Percentiles rank a stretch among this genome's conserved stretches.
Evolutionary conservation across 1,140 invertebrate genomes (phyloP).

Genomic region (Lucilia sericata): DNA sequence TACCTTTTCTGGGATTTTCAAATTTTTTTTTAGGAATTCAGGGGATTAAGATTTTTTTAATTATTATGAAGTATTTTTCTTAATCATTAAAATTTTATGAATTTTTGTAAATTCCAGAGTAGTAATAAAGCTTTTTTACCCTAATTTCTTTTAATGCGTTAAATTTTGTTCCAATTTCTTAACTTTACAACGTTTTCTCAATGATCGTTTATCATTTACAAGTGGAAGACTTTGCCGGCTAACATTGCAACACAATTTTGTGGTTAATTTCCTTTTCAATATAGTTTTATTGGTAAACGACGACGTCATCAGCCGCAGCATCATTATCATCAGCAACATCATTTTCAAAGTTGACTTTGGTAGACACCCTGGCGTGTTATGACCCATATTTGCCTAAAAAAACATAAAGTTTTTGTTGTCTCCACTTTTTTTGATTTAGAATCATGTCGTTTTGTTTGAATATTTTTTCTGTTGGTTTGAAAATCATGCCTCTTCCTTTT

Average conservation of each 20-base stretch:
- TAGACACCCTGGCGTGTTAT: slow-evolving; percentile 40
- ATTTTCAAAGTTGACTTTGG: slow-evolving; percentile 4
- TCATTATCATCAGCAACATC: neutral
- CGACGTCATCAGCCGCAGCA: neutral
- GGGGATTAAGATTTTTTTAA: no score
- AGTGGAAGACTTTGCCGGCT: neutral
- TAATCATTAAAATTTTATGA: no score
- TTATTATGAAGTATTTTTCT: no score
- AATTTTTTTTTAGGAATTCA: no score
- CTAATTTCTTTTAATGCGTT: no score
- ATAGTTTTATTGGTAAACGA: neutral
- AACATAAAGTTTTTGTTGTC: neutral
- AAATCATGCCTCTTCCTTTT: slow-evolving; percentile 17
- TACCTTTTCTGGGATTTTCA: no score
- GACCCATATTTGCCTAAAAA: slow-evolving; percentile 33
- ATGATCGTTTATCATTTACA: neutral
- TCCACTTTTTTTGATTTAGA: neutral
- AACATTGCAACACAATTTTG: neutral
- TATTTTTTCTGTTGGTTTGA: neutral
- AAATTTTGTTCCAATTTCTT: neutral
- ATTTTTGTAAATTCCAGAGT: no score
- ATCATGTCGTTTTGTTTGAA: neutral
- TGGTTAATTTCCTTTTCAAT: slow-evolving; percentile 2
- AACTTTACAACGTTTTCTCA: no score
- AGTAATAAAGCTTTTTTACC: no score